Conservation (phyloP, 2,797 vertebrate species). For the Moxostoma hubbsi region DNA sequence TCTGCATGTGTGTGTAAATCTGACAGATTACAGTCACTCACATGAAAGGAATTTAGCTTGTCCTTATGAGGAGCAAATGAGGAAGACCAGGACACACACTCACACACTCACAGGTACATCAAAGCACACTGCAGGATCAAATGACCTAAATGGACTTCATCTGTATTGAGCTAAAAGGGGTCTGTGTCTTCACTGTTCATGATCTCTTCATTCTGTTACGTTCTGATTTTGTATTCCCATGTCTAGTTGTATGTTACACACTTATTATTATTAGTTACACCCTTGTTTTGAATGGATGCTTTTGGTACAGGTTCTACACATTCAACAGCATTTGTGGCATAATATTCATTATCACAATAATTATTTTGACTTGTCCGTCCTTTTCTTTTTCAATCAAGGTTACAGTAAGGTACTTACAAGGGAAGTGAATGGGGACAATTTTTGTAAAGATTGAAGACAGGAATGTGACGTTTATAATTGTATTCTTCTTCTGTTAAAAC, state of each 20-base stretch:
- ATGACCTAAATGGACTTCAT: slow-evolving; percentile 22
- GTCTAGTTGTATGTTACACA: background rate
- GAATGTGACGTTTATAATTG: too few species aligned
- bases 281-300: too few species aligned
- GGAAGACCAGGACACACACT: slow-evolving; percentile 66
- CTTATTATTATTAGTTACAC: too few species aligned
- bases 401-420: too few species aligned
- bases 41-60: slow-evolving; percentile 63
- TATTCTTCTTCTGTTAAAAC: too few species aligned
- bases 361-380: too few species aligned
- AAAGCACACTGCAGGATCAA: slow-evolving; percentile 43
- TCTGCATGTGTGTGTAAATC: slow-evolving; percentile 33
- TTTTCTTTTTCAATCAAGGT: too few species aligned
- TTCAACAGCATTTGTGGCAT: too few species aligned
- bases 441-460: too few species aligned
- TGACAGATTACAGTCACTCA: slow-evolving; percentile 53
- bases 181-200: slow-evolving; percentile 12
- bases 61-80: slow-evolving; percentile 74
- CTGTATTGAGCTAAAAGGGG: slow-evolving; percentile 3
- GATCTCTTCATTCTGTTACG: background rate
- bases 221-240: background rate
- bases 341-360: too few species aligned
- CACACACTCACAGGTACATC: slow-evolving; percentile 17
- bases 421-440: too few species aligned
- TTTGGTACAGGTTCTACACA: too few species aligned